These are phyloP conservation scores for Psilopogon haemacephalus DNA, from an alignment of 2,113 vertebrate genomes.

Conservation along the genomic window DNA sequence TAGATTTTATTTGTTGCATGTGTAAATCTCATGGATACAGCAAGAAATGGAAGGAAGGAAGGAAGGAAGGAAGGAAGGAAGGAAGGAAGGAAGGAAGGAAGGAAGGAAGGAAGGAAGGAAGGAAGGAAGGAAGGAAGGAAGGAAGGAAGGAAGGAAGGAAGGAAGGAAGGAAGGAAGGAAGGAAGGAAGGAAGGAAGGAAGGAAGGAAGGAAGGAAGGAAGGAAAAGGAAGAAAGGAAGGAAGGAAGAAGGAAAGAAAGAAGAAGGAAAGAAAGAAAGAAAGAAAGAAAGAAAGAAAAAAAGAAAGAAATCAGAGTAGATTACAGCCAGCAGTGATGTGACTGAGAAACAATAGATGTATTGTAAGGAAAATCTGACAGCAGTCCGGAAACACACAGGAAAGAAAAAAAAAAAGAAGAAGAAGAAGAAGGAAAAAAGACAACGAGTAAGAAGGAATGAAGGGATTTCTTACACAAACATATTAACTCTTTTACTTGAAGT, in stretches of 20 bases:
- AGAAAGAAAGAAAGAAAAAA: neutral
- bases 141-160: no score
- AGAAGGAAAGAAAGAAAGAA: no score
- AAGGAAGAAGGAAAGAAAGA: no score
- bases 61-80: no score
- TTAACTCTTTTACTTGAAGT: slow-evolving; percentile 26
- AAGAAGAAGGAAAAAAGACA: neutral
- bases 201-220: no score
- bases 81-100: no score
- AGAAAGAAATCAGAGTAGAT: slow-evolving; percentile 11
- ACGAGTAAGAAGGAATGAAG: neutral
- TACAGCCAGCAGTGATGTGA: slow-evolving; percentile 3
- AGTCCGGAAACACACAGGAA: slow-evolving; percentile 2
- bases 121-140: no score
- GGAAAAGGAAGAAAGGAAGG: no score
- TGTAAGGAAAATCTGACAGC: slow-evolving; percentile 22
- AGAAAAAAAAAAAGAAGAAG: neutral
- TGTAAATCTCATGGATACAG: slow-evolving; percentile 30
- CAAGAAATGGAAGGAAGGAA: no score
- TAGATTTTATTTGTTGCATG: neutral
- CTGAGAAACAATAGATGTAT: slow-evolving; percentile 39
- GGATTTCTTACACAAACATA: slow-evolving; percentile 35
- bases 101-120: no score
- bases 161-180: no score
- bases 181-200: no score